Percentiles rank a stretch among this genome's conserved stretches.
Evolutionary conservation across 2,113 vertebrate species (phyloP).

Genomic region (Rhagologus leucostigma): DNA sequence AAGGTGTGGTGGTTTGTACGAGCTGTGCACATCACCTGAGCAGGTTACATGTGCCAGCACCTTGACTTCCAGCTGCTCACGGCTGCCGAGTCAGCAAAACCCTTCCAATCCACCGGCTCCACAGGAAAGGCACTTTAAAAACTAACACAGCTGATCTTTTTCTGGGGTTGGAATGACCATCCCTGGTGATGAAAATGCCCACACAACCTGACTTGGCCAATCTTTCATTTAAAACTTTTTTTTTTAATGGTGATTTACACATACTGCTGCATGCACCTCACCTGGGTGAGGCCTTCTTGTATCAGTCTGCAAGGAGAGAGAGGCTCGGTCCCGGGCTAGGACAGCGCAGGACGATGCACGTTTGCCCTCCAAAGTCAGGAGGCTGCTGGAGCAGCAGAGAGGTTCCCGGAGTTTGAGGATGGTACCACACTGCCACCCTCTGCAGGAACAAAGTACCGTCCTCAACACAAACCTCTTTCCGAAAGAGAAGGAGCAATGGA

Average conservation of each 20-base stretch:
- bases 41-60: background rate
- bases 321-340: background rate
- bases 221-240: background rate
- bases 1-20: background rate
- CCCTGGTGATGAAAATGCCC: background rate
- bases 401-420: background rate
- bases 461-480: too few species aligned
- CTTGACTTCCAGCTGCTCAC: background rate
- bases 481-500: rapidly evolving
- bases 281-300: rapidly evolving
- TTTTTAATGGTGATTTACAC: background rate
- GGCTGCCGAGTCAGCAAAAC: background rate
- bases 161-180: background rate
- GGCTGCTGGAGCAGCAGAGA: background rate
- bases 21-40: rapidly evolving
- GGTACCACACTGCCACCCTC: conserved; percentile 49
- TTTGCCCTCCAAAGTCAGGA: rapidly evolving
- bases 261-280: background rate
- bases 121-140: background rate
- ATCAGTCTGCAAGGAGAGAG: rapidly evolving
- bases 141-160: background rate
- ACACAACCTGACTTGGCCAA: background rate
- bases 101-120: background rate
- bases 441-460: background rate
- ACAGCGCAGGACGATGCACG: rapidly evolving